phyloP scores from a whole-genome alignment of 1,140 invertebrate genomes.

The Triops cancriformis region DNA sequence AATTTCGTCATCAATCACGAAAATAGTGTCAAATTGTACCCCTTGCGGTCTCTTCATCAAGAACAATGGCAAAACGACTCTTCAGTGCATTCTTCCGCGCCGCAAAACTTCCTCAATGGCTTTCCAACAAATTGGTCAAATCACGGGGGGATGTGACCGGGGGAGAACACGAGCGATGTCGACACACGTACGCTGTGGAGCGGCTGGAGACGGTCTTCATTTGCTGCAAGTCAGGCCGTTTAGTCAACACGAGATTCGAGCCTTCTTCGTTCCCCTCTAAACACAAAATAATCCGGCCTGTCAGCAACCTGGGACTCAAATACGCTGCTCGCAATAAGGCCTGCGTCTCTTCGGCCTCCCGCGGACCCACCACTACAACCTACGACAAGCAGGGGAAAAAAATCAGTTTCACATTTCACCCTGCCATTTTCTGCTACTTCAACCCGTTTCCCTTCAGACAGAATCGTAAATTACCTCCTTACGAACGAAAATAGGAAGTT shows the following conservation, averaged over 20 bases:
- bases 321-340: slow-evolving; percentile 27
- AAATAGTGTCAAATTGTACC: no score
- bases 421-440: no score
- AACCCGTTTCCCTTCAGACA: no score
- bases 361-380: slow-evolving; percentile 34
- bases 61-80: no score
- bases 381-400: slow-evolving; percentile 11
- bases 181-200: slow-evolving; percentile 71
- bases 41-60: no score
- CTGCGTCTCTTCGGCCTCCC: slow-evolving; percentile 34
- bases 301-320: slow-evolving; percentile 22
- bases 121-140: slow-evolving; percentile 51
- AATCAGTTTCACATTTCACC: no score
- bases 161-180: slow-evolving; percentile 64
- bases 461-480: no score
- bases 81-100: no score
- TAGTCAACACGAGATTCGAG: slow-evolving; percentile 21
- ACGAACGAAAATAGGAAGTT: no score
- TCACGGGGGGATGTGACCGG: slow-evolving; percentile 62
- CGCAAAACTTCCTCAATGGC: neutral
- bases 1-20: no score
- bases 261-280: slow-evolving; percentile 26
- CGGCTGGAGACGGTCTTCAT: slow-evolving; percentile 44
- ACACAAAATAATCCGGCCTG: slow-evolving; percentile 26
- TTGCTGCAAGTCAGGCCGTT: slow-evolving; percentile 30